phyloP scores from a whole-genome alignment of 2,888 invertebrate species.

The Clivina fossor region DNA sequence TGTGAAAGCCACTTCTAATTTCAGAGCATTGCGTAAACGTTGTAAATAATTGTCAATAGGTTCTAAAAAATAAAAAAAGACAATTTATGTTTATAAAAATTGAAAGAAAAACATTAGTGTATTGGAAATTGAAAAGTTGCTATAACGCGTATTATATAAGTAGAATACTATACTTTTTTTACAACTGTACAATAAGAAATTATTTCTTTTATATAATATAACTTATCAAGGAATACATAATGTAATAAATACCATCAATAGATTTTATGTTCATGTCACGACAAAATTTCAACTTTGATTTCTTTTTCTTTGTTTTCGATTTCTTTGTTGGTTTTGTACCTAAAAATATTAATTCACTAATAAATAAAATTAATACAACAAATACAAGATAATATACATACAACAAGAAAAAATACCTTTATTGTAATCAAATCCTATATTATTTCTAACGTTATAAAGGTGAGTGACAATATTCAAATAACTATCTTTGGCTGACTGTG shows the following conservation, averaged over 20 bases:
- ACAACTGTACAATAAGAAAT: conserved; percentile 1
- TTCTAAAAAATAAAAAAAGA: conserved; percentile 14
- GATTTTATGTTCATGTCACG: no score
- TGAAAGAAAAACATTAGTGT: not conserved
- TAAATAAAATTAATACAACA: conserved; percentile 3
- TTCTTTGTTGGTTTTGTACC: conserved; percentile 5
- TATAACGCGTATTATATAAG: no score
- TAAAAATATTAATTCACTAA: no score
- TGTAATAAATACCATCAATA: not conserved
- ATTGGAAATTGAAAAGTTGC: not conserved
- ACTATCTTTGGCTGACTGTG: conserved; percentile 52
- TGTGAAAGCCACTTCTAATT: conserved; percentile 51
- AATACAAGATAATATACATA: not conserved
- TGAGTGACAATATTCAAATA: conserved; percentile 53
- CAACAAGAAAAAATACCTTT: conserved; percentile 14
- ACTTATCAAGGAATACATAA: no score
- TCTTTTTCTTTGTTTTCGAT: conserved; percentile 12
- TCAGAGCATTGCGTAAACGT: conserved; percentile 51
- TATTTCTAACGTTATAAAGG: conserved; percentile 43
- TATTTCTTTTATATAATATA: no score
- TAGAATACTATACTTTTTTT: no score
- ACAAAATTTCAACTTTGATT: conserved; percentile 2
- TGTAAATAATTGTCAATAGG: conserved; percentile 46
- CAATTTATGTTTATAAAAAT: not conserved
- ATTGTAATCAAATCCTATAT: not conserved